Conservation (phyloP, 2,113 vertebrate species). For the Oreochromis tanganicae region DNA sequence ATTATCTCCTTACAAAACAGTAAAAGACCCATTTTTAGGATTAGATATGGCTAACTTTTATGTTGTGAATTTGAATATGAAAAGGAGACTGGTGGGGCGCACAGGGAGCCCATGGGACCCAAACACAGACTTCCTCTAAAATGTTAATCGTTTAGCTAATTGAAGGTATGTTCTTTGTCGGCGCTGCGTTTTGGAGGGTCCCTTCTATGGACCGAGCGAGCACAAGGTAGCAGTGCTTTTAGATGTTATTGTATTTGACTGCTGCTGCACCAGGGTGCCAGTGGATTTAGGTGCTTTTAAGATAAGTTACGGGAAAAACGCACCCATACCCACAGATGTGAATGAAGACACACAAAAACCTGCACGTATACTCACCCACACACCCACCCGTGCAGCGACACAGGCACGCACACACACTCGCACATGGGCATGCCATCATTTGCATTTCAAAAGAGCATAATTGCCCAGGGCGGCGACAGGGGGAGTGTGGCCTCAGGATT, state of each 20-base stretch:
- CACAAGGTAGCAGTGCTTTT: slow-evolving; percentile 60
- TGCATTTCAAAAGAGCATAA: slow-evolving; percentile 66
- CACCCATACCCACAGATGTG: slow-evolving; percentile 25
- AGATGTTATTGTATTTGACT: slow-evolving; percentile 71
- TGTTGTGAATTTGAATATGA: slow-evolving; percentile 68
- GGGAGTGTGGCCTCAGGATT: slow-evolving; percentile 68
- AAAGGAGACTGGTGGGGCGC: slow-evolving; percentile 51
- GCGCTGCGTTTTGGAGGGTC: slow-evolving; percentile 60
- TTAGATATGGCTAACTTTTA: slow-evolving; percentile 66
- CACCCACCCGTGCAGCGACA: neutral
- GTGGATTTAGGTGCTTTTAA: slow-evolving; percentile 66
- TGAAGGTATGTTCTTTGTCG: slow-evolving; percentile 72
- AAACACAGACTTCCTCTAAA: slow-evolving; percentile 71
- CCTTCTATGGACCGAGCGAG: slow-evolving; percentile 54
- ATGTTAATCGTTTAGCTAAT: slow-evolving; percentile 72
- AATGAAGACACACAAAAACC: slow-evolving; percentile 10
- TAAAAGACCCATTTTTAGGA: slow-evolving; percentile 61
- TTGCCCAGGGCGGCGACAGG: slow-evolving; percentile 62
- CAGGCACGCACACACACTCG: neutral
- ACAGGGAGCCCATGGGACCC: slow-evolving; percentile 55
- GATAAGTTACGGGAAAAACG: slow-evolving; percentile 56
- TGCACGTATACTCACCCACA: neutral
- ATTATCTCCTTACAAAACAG: slow-evolving; percentile 51
- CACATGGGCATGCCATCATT: slow-evolving; percentile 43
- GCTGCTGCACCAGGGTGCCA: slow-evolving; percentile 49